phyloP scores from a whole-genome alignment of 2,113 vertebrate genomes.

The Henicopernis longicauda region DNA sequence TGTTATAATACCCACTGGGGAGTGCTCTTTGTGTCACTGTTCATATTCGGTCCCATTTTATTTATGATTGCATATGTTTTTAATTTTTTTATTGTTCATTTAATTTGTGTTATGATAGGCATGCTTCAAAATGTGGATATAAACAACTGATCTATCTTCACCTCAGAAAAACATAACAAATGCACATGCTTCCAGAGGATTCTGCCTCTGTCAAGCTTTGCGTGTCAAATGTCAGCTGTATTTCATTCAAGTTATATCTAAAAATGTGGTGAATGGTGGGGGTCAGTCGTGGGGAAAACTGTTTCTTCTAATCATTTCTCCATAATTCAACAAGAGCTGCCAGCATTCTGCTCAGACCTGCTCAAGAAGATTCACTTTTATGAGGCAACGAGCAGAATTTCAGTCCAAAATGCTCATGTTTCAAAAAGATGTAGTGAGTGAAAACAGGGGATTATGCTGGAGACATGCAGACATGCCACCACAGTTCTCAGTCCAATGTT shows the following conservation, averaged over 20 bases:
- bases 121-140: background rate
- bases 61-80: background rate
- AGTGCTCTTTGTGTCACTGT: background rate
- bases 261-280: background rate
- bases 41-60: background rate
- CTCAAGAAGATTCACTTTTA: background rate
- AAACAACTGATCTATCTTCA: background rate
- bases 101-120: background rate
- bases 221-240: background rate
- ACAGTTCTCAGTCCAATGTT: background rate
- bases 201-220: background rate
- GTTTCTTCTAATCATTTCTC: background rate
- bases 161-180: background rate
- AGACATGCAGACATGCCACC: conserved; percentile 10
- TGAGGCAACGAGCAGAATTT: background rate
- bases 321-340: background rate
- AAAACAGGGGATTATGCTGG: conserved; percentile 1
- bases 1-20: background rate
- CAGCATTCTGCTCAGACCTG: background rate
- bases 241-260: background rate
- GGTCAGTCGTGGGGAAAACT: background rate
- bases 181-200: background rate
- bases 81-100: background rate
- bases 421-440: conserved; percentile 1
- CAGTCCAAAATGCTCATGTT: background rate